Conservation (phyloP, 2,888 invertebrate genomes). For the Taphrorychus bicolor region DNA sequence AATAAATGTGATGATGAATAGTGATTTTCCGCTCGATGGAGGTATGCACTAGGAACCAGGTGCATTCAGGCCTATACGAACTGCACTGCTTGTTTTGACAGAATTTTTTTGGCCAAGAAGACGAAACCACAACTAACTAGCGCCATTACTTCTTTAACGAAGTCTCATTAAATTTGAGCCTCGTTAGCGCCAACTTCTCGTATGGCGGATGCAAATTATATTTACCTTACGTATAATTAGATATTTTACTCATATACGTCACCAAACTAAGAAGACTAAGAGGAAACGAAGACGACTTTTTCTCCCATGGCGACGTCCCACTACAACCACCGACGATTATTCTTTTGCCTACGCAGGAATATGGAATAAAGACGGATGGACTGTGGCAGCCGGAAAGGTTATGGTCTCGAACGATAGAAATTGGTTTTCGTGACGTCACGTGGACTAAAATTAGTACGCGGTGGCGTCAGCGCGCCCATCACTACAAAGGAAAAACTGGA, state of each 20-base stretch:
- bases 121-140: no score
- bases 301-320: background rate
- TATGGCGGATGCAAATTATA: no score
- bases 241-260: background rate
- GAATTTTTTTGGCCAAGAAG: no score
- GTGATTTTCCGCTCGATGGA: background rate
- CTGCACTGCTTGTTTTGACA: no score
- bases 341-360: background rate
- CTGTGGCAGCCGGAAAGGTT: no score
- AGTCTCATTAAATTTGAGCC: no score
- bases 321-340: background rate
- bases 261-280: background rate
- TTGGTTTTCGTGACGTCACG: background rate
- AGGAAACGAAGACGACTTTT: background rate
- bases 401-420: background rate
- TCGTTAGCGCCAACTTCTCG: no score
- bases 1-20: slow-evolving; percentile 10
- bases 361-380: background rate
- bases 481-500: background rate
- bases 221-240: background rate
- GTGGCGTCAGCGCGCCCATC: background rate
- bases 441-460: background rate
- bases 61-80: background rate
- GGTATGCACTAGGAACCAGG: background rate
- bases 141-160: no score